phyloP scores from a whole-genome alignment of 1,140 invertebrate genomes.

The Eueides isabella region DNA sequence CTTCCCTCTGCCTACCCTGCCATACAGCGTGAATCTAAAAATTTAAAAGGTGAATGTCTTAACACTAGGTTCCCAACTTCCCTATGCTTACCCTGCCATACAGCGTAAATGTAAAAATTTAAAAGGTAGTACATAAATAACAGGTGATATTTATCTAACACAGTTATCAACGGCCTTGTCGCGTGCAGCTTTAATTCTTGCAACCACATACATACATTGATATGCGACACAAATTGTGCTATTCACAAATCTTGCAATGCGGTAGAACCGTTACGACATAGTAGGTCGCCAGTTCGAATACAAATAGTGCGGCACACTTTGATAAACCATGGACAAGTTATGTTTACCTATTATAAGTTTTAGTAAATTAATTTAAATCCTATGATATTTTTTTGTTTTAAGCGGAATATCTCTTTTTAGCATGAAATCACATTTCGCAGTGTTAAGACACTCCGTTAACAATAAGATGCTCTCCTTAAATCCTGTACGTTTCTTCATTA shows the following conservation, averaged over 20 bases:
- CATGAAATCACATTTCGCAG: too few species aligned
- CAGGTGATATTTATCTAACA: constrained; percentile 11
- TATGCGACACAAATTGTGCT: constrained; percentile 21
- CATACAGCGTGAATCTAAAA: too few species aligned
- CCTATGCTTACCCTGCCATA: too few species aligned
- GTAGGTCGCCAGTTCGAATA: not conserved
- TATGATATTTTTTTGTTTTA: too few species aligned
- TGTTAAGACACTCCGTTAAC: too few species aligned
- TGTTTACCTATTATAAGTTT: not conserved
- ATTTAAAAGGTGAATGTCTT: too few species aligned
- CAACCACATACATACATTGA: constrained; percentile 11
- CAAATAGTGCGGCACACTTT: not conserved
- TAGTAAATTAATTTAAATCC: too few species aligned
- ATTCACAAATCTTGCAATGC: not conserved
- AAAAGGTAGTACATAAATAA: not conserved
- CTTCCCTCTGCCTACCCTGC: too few species aligned
- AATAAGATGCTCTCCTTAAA: too few species aligned
- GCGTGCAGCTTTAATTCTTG: constrained; percentile 16
- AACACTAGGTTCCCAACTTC: too few species aligned
- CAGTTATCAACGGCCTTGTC: constrained; percentile 18
- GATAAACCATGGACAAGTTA: not conserved
- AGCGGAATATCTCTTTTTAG: too few species aligned
- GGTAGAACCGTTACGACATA: not conserved
- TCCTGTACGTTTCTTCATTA: not conserved
- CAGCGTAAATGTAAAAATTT: too few species aligned